These are phyloP conservation scores for Apteryx mantelli DNA, from an alignment of 2,113 vertebrate species.

Conservation along the genomic window DNA sequence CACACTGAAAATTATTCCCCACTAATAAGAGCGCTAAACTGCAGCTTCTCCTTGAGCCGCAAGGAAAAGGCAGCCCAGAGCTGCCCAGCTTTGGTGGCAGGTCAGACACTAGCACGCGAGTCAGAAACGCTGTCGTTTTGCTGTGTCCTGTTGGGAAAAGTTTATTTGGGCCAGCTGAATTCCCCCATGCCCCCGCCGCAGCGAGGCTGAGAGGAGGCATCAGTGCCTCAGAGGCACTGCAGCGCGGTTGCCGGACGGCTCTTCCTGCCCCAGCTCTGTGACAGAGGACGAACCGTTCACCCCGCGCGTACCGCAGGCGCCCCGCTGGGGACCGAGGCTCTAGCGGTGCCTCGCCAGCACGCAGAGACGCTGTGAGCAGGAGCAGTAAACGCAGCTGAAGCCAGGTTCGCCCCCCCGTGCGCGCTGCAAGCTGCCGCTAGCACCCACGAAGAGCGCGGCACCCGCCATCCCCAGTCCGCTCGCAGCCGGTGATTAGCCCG, in stretches of 20 bases:
- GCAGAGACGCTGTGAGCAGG: neutral
- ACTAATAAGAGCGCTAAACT: neutral
- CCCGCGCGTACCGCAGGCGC: neutral
- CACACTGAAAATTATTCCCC: neutral
- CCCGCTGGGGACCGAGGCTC: neutral
- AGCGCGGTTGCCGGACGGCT: neutral
- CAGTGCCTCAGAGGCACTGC: neutral
- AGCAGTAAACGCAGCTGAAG: neutral
- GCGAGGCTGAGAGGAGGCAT: neutral
- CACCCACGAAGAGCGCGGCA: neutral
- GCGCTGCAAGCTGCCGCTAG: neutral
- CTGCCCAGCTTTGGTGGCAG: neutral
- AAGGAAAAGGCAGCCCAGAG: neutral
- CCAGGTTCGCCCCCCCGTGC: neutral
- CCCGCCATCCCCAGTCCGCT: neutral
- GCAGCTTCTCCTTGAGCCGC: neutral
- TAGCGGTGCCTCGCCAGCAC: neutral
- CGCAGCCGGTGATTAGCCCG: neutral
- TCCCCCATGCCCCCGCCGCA: neutral
- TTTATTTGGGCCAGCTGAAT: neutral
- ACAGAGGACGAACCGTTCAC: neutral
- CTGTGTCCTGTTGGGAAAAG: neutral
- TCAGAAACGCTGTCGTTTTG: neutral
- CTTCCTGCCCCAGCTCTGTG: neutral
- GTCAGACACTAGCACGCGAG: neutral